Base-by-base conservation (phyloP, 2,888 invertebrate species). In the Ochropleura leucogaster region DNA sequence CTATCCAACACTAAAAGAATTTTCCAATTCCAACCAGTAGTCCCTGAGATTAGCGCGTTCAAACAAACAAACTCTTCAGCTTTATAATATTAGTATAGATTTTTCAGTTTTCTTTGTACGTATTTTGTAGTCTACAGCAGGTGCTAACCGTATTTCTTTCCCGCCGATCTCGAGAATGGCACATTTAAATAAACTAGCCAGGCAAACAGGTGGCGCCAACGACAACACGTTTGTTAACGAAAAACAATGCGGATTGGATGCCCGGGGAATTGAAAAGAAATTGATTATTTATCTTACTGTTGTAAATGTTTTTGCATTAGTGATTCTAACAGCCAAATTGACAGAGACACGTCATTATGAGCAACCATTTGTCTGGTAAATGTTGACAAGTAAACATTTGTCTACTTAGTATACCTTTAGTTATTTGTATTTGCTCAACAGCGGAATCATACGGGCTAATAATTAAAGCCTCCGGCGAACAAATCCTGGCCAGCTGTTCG, bases 121-220 rank as follows among this genome's bases (percentile, higher is more conserved):
- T 55, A 14, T 14, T 12, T 7, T 57, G 62, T 42, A 79, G 30
- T 49, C 55, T 20, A 14, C 20, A 44, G 42, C 78, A 79, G 67
- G 59, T 68, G 81, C 51, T 74, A 12, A 44, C 40, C 59, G 68
- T 65, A 68, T 65, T 68, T 68, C 78, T 79, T 74, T 63, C 30
- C 0, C 40, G 4, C 53, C 75, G 59, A 79, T 74, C 59, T 68
- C 51, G 47, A 40, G 10, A 72, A 82, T 65, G 69, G 65, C 64
- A 20, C 75, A 79, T 70, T 74, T 69, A 77, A 81, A 85, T 82
- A 80, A 82, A 77, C 49, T 62, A 67, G 68, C 51, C 83, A 81
- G 81, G 74, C 9, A 49, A 78, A 49, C 83, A 82, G 81, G 71
- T 82, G 83, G 68, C 9, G 73, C 70, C 55, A 80, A 80, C 62